Base-by-base conservation (phyloP, 2,888 invertebrate genomes). In the Drosophila nigricruria region DNA sequence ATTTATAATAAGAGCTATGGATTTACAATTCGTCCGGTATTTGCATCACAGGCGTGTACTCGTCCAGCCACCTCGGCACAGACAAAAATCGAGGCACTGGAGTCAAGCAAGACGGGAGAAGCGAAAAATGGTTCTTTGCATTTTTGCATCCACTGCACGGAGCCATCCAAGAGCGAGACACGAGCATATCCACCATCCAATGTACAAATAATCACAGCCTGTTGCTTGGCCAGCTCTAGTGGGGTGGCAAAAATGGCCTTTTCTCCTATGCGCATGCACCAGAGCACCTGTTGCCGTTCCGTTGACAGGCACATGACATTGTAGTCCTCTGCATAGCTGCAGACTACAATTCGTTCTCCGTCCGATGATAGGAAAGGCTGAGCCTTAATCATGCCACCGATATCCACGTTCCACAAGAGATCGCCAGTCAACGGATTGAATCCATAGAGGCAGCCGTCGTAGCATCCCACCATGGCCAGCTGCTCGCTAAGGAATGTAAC, bases 371-470 rank as follows among this genome's bases (percentile, higher is more conserved):
- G 92, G 0, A 97, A 95, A 0, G 92, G 89, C 60, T 88, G 90
- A 5, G 92, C 87, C 61, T 93, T 93, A 18, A 93, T 92, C 91
- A 92, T 91, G 25, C 91, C 93, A 1, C 83, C 90, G 4, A 95
- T 92, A 62, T 94, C 91, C 47, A 93, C 93, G 25, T 92, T 93
- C 97, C 97, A 97, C 34, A 92, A 59, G n/a, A 94, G 79, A 25
- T 89, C 87, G 0, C 96, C 95, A 14, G 91, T 92, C 42, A 91
- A 88, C 67, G 94, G 93, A 50, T 92, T 89, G 70, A 97, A 93
- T 77, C 95, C 95, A 77, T 97, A 95, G 1, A 98, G 91, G 16
- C 93, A 93, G 6, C 96, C 95, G 92, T 97, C 95, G 91, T 97
- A 96, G 70, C 97, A 96, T 20, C 97, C 97, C 23, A 97, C 95